Percentiles rank a stretch among this genome's conserved stretches.
Conservation (phyloP, 2,888 invertebrate species). For the Epicampocera succincta region DNA sequence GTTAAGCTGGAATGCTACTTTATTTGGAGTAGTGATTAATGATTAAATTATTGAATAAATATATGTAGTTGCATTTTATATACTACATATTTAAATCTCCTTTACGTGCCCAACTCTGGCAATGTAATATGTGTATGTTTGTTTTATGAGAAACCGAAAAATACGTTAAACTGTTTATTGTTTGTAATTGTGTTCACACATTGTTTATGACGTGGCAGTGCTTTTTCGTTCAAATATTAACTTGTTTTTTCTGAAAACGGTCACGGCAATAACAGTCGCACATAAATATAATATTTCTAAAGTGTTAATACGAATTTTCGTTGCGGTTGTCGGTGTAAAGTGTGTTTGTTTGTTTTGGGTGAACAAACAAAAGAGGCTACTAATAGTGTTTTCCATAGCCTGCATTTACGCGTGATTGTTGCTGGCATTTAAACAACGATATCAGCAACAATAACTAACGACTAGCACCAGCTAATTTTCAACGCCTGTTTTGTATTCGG, state of each 20-base stretch:
- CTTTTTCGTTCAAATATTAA: slow-evolving; percentile 16
- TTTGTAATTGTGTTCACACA: slow-evolving; percentile 20
- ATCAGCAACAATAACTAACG: slow-evolving; percentile 6
- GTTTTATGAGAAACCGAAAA: slow-evolving; percentile 17
- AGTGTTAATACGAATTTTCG: slow-evolving; percentile 29
- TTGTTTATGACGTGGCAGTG: slow-evolving; percentile 15
- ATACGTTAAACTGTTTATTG: slow-evolving; percentile 9
- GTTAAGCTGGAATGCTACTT: slow-evolving; percentile 7
- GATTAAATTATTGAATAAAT: not conserved
- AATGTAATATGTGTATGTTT: not conserved
- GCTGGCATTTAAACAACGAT: slow-evolving; percentile 13
- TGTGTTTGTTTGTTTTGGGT: slow-evolving; percentile 22
- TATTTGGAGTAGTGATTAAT: not conserved
- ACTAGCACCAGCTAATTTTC: slow-evolving; percentile 21
- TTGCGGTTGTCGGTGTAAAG: slow-evolving; percentile 25
- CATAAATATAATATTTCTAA: slow-evolving; percentile 17
- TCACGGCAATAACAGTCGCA: slow-evolving; percentile 45
- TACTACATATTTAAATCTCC: slow-evolving; percentile 10
- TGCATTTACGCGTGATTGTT: slow-evolving; percentile 28
- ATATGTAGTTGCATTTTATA: slow-evolving; percentile 15
- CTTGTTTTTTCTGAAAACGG: slow-evolving; percentile 48
- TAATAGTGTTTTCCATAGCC: slow-evolving; percentile 27
- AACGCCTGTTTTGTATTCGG: slow-evolving; percentile 22
- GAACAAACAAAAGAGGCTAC: not conserved
- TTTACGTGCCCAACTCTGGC: slow-evolving; percentile 13